Percentiles rank a stretch among this genome's conserved stretches.
Evolutionary conservation across 2,888 invertebrate genomes (phyloP).

Genomic region (Priocnemis perturbator): DNA sequence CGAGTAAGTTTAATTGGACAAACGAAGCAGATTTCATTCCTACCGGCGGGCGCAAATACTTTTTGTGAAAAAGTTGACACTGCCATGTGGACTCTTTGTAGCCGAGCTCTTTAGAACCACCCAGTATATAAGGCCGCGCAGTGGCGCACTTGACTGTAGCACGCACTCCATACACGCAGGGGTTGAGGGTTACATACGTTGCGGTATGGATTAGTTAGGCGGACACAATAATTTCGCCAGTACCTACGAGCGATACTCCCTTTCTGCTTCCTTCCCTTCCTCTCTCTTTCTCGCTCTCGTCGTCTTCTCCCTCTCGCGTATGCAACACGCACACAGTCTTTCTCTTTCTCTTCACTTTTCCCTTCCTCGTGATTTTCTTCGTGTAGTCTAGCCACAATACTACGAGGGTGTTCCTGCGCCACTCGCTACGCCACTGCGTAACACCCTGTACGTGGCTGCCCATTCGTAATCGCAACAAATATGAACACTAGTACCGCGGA

Average conservation of each 20-base stretch:
- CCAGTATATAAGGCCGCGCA: constrained; percentile 56
- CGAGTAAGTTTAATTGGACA: too few relatives aligned
- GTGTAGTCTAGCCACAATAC: constrained; percentile 44
- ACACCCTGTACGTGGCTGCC: constrained; percentile 26
- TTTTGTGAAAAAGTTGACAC: constrained; percentile 1
- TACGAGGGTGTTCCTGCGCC: constrained; percentile 42
- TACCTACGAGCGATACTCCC: constrained; percentile 54
- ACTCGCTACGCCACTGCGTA: constrained; percentile 21
- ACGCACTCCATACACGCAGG: constrained; percentile 65
- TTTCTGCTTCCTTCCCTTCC: constrained; percentile 27
- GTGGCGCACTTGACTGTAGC: constrained; percentile 71
- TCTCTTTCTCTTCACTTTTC: background rate
- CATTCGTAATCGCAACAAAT: constrained; percentile 49
- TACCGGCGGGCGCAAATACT: too few relatives aligned
- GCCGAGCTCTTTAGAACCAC: constrained; percentile 46
- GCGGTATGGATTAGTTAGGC: constrained; percentile 73
- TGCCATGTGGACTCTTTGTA: constrained; percentile 37
- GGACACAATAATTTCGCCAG: constrained; percentile 70
- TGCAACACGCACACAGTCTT: background rate
- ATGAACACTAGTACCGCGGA: constrained; percentile 41
- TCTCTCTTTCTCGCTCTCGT: constrained; percentile 14
- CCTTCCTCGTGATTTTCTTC: constrained; percentile 1
- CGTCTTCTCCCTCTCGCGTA: background rate
- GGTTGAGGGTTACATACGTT: constrained; percentile 67
- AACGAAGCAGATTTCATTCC: too few relatives aligned